phyloP scores from a whole-genome alignment of 2,797 vertebrate genomes.

The Anniella stebbinsi region DNA sequence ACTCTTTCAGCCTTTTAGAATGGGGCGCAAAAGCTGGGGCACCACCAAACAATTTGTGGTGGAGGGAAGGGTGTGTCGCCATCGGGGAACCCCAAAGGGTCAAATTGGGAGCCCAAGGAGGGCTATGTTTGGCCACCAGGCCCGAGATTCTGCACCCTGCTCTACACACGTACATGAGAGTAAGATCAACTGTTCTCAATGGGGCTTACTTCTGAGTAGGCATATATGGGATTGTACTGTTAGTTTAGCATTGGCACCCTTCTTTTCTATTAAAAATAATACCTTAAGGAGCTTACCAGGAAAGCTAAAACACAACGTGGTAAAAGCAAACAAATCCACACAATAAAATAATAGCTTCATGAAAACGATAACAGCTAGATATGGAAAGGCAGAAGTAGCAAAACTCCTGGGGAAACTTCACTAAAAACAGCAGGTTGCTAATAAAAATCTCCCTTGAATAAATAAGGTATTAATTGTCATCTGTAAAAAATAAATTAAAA shows the following conservation, averaged over 20 bases:
- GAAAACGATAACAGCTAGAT: background rate
- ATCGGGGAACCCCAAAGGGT: too few species aligned
- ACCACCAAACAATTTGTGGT: too few species aligned
- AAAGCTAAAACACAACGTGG: background rate
- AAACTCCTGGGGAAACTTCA: background rate
- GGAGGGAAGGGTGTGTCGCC: too few species aligned
- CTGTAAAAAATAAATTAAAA: too few species aligned
- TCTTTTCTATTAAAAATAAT: background rate
- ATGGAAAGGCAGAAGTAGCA: background rate
- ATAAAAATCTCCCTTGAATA: background rate
- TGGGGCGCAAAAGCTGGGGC: too few species aligned
- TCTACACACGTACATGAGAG: background rate
- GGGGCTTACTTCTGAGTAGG: background rate
- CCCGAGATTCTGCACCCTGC: background rate
- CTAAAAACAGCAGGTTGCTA: background rate
- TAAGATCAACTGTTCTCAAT: background rate
- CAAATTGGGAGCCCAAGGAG: too few species aligned
- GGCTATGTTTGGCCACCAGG: too few species aligned
- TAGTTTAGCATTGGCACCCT: background rate
- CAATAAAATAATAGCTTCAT: background rate
- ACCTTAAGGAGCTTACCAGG: background rate
- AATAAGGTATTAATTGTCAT: background rate
- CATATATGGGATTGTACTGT: background rate
- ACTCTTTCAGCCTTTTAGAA: too few species aligned
- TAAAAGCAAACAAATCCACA: too few species aligned